Conservation (phyloP, 2,113 vertebrate species). For the Microcebus tavaratra region DNA sequence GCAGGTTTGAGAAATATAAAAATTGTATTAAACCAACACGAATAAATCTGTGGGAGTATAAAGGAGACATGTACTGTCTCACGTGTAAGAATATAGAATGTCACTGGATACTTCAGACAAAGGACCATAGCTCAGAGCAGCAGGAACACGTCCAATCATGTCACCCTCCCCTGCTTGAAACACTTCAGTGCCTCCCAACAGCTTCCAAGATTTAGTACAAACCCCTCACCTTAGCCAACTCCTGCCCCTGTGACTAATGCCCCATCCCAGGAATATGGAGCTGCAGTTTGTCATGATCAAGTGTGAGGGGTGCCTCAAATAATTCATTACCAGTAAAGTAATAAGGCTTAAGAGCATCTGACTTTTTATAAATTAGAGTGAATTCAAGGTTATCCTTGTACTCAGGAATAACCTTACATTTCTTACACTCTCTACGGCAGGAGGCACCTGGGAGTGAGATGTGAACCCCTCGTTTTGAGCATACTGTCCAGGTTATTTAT, state of each 20-base stretch:
- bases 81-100: background rate
- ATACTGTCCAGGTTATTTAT: background rate
- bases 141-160: background rate
- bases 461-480: background rate
- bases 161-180: background rate
- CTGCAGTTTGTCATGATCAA: slow-evolving; percentile 37
- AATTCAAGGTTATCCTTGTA: slow-evolving; percentile 57
- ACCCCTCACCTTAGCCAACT: background rate
- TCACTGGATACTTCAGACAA: background rate
- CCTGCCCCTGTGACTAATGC: slow-evolving; percentile 37
- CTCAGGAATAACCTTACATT: background rate
- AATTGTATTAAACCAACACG: background rate
- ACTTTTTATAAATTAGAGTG: slow-evolving; percentile 44
- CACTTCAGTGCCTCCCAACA: background rate
- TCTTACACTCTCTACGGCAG: background rate
- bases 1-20: background rate
- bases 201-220: background rate
- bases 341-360: background rate
- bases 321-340: slow-evolving; percentile 33
- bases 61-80: background rate
- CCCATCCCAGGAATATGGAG: background rate
- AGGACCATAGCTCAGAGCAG: background rate
- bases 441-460: too few species aligned
- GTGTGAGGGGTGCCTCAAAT: background rate
- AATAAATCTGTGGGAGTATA: background rate